These are phyloP conservation scores for Acropora tenuis DNA, from an alignment of 64 coral and sea anemone species.

Conservation along the genomic window DNA sequence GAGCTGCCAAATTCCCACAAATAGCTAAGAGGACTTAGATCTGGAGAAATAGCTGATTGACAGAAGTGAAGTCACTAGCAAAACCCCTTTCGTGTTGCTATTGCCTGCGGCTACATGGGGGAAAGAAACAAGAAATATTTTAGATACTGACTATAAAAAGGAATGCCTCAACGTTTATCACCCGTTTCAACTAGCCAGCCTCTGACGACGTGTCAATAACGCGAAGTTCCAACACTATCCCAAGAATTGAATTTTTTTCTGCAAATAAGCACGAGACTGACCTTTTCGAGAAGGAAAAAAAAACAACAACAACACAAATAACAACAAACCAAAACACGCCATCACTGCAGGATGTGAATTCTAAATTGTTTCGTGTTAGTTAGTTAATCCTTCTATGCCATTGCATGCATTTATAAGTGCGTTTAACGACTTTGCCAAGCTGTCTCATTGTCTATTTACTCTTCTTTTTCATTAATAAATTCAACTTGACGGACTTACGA, in stretches of 20 bases:
- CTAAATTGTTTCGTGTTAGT: background rate
- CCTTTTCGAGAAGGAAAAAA: background rate
- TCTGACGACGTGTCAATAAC: background rate
- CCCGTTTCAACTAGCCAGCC: background rate
- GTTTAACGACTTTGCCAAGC: background rate
- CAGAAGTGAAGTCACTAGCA: background rate
- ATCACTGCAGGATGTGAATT: background rate
- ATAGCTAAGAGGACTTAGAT: constrained; percentile 36
- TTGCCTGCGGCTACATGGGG: background rate
- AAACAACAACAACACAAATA: too few species aligned
- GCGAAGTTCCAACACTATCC: background rate
- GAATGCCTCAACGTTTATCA: background rate
- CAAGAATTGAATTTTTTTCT: background rate
- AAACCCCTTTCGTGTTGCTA: constrained; percentile 1
- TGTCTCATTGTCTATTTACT: background rate
- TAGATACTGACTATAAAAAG: background rate
- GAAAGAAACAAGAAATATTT: background rate
- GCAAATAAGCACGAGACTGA: background rate
- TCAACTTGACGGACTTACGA: too few species aligned
- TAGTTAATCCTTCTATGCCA: background rate
- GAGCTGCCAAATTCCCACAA: constrained; percentile 25
- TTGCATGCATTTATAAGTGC: background rate
- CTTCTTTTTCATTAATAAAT: background rate
- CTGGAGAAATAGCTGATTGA: constrained; percentile 16
- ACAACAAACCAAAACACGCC: too few species aligned